Evolutionary conservation across 2,888 invertebrate species (phyloP).

Genomic region (Pristionchus entomophagus): DNA sequence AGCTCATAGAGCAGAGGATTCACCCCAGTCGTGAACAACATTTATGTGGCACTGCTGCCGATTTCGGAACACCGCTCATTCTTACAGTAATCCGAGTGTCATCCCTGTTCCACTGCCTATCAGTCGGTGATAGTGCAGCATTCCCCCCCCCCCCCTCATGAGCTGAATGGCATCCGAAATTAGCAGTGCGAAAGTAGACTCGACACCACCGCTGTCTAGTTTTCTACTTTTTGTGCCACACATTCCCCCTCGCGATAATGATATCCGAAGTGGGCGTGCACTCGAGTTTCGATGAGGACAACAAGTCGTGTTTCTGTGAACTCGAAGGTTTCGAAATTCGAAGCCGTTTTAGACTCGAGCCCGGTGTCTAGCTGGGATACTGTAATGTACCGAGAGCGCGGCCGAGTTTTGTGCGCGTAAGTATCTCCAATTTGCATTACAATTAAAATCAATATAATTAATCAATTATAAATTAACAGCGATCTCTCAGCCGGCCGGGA

Average conservation of each 20-base stretch:
- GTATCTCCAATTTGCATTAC: not conserved
- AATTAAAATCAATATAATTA: not conserved
- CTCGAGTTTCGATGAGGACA: not conserved
- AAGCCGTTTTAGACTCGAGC: not conserved
- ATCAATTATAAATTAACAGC: conserved; percentile 39
- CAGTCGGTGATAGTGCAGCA: too few relatives aligned
- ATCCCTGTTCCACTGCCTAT: too few relatives aligned
- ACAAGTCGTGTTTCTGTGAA: too few relatives aligned
- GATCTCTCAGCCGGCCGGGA: conserved; percentile 61
- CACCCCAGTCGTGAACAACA: too few relatives aligned
- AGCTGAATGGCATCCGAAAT: not conserved
- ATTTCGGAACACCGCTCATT: too few relatives aligned
- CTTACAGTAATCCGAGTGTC: too few relatives aligned
- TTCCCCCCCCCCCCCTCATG: too few relatives aligned
- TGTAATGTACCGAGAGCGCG: not conserved
- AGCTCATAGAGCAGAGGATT: not conserved
- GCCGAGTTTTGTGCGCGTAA: not conserved
- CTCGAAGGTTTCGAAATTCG: not conserved
- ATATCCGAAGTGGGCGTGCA: not conserved
- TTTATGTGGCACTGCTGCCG: too few relatives aligned
- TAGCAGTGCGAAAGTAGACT: not conserved
- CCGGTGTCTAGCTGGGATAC: not conserved
- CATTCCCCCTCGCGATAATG: not conserved
- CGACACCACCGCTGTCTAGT: not conserved
- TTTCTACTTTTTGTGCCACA: not conserved